Conservation (phyloP, 2,888 invertebrate species). For the Pseudococcus jackbeardsleyi region DNA sequence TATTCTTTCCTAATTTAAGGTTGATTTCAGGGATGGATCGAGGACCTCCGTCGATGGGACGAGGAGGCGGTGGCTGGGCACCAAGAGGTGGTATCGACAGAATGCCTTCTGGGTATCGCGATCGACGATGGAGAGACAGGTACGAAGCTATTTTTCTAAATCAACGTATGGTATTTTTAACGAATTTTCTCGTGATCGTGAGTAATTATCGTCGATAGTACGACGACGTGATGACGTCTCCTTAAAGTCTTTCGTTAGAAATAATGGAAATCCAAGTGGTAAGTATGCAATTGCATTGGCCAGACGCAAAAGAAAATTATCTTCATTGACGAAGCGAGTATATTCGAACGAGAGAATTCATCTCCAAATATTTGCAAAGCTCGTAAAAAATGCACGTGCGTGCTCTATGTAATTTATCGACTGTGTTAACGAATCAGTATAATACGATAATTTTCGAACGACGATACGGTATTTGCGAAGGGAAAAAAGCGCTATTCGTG, state of each 20-base stretch:
- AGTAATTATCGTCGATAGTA: neutral
- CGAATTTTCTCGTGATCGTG: neutral
- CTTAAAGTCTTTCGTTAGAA: neutral
- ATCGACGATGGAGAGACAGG: slow-evolving; percentile 67
- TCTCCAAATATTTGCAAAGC: neutral
- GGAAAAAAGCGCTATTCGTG: neutral
- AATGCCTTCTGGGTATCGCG: slow-evolving; percentile 67
- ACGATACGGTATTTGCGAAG: slow-evolving; percentile 34
- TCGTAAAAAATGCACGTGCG: neutral
- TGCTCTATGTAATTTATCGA: neutral
- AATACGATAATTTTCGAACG: neutral
- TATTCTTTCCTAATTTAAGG: neutral
- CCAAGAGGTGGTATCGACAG: slow-evolving; percentile 66
- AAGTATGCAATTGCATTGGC: neutral
- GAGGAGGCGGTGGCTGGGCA: slow-evolving; percentile 65
- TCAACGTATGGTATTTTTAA: neutral
- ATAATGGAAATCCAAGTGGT: slow-evolving; percentile 3
- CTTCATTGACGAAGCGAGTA: neutral
- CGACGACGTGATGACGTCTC: too few species aligned
- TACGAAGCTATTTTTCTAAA: slow-evolving; percentile 14
- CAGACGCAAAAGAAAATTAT: neutral
- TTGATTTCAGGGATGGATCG: slow-evolving; percentile 40
- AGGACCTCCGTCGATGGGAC: slow-evolving; percentile 54
- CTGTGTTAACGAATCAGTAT: neutral
- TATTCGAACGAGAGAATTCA: neutral